These are phyloP conservation scores for Stegana nigrithorax DNA, from an alignment of 2,888 invertebrate species.

Conservation along the genomic window DNA sequence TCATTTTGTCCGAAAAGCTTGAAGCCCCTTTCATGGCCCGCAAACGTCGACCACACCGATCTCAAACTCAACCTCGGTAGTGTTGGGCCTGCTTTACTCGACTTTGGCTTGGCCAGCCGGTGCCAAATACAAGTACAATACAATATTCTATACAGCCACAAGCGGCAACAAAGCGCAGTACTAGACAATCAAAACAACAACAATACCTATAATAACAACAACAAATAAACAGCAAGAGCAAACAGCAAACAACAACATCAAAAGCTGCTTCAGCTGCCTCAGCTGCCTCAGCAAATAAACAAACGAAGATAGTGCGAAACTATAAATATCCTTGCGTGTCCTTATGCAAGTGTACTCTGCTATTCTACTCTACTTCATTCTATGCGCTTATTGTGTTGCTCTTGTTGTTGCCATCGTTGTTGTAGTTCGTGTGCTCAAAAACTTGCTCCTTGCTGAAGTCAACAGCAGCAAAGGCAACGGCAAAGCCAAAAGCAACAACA, in stretches of 20 bases:
- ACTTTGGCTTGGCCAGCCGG: too few relatives aligned
- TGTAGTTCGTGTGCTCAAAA: background rate
- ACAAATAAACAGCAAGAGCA: background rate
- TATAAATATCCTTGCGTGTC: constrained; percentile 27
- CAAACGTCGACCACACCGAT: too few relatives aligned
- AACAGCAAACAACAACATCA: constrained; percentile 23
- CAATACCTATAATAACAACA: background rate
- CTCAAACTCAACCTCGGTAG: too few relatives aligned
- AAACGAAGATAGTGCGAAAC: constrained; percentile 24
- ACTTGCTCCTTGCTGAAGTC: constrained; percentile 11
- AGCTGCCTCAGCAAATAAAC: constrained; percentile 13
- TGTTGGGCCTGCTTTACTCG: too few relatives aligned
- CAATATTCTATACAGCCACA: too few relatives aligned
- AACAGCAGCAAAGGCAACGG: constrained; percentile 1
- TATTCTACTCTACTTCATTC: background rate
- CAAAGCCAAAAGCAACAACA: constrained; percentile 22
- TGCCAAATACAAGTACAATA: too few relatives aligned
- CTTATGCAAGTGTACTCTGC: constrained; percentile 20
- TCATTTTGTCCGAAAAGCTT: background rate
- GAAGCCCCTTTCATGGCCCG: too few relatives aligned
- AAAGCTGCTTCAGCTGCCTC: background rate
- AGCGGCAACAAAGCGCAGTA: background rate
- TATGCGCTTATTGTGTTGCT: background rate
- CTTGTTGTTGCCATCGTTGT: background rate
- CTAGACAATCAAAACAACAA: background rate